A percentile compares a stretch with the other conserved stretches of the same genome.
phyloP scores from a whole-genome alignment of 53 echinoderm and acorn worm species.

The Antedon mediterranea region DNA sequence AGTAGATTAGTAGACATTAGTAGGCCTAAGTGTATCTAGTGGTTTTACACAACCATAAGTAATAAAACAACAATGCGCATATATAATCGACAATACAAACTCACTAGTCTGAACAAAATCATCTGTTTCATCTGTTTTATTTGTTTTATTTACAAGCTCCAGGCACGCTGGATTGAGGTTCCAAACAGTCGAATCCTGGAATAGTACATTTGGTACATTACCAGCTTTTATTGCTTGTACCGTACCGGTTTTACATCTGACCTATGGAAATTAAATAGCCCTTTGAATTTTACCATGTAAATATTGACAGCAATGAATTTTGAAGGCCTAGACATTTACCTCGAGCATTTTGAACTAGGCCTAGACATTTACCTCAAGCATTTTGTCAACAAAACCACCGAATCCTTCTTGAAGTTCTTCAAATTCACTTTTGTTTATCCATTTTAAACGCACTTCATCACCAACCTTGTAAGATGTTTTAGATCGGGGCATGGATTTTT shows the following conservation, averaged over 20 bases:
- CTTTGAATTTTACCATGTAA: too few species aligned
- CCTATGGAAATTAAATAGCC: neutral
- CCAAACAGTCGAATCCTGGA: neutral
- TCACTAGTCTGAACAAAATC: neutral
- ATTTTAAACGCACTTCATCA: neutral
- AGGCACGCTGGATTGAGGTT: neutral
- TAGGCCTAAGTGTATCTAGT: too few species aligned
- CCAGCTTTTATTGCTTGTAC: neutral
- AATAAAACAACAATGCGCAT: too few species aligned
- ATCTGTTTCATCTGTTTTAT: neutral
- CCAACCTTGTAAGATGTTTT: neutral
- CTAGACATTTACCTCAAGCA: neutral
- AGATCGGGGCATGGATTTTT: too few species aligned
- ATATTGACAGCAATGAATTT: too few species aligned
- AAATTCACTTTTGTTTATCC: neutral
- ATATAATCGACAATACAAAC: neutral
- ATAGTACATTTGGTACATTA: neutral
- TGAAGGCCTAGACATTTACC: too few species aligned
- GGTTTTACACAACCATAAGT: too few species aligned
- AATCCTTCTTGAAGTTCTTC: neutral
- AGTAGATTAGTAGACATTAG: too few species aligned
- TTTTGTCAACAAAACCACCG: neutral
- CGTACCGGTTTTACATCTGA: neutral
- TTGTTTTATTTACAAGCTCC: neutral
- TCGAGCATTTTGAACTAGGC: too few species aligned